These are phyloP conservation scores for Gobio occitaniae DNA, from an alignment of 2,797 vertebrate genomes.

Conservation along the genomic window DNA sequence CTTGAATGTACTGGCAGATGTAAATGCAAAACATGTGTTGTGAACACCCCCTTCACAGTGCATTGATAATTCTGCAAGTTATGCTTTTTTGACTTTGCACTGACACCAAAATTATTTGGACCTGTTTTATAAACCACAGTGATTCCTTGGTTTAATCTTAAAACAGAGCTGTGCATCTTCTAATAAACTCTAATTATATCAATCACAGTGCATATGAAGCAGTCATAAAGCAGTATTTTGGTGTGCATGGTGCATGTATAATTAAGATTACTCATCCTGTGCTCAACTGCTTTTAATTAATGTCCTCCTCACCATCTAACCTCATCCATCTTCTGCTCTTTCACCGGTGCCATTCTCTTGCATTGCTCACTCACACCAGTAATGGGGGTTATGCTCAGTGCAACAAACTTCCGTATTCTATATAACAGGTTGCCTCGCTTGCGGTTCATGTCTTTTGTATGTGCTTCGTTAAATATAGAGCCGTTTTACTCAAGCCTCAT, in stretches of 20 bases:
- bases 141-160: neutral
- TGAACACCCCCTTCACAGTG: neutral
- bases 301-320: conserved; percentile 6
- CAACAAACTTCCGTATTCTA: neutral
- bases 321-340: conserved; percentile 20
- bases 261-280: neutral
- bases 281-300: conserved; percentile 24
- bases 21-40: neutral
- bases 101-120: neutral
- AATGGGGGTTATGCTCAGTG: neutral
- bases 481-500: neutral
- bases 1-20: neutral
- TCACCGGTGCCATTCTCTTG: conserved; percentile 12
- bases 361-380: neutral
- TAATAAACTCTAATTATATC: neutral
- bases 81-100: neutral
- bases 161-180: neutral
- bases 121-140: neutral
- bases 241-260: neutral
- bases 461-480: neutral
- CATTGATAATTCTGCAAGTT: neutral
- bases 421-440: neutral
- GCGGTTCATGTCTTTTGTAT: neutral
- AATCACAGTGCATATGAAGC: neutral
- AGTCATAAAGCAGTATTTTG: neutral